Evolutionary conservation across 2,888 invertebrate species (phyloP).

Genomic region (Ormyrus labotus): DNA sequence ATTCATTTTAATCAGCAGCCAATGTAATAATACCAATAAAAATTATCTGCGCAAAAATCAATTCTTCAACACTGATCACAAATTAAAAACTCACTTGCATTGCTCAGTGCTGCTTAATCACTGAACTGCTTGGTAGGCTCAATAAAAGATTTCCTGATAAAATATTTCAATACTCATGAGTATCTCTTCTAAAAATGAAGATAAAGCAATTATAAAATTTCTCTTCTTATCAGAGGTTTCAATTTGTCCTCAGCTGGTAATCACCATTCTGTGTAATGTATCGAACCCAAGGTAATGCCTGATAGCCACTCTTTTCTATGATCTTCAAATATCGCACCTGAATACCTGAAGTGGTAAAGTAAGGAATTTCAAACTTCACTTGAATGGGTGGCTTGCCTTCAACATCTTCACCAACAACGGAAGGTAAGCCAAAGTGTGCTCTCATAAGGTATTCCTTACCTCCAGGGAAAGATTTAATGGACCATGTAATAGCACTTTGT

Average conservation of each 20-base stretch:
- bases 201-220: constrained; percentile 32
- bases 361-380: constrained; percentile 99
- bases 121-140: constrained; percentile 5
- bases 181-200: constrained; percentile 32
- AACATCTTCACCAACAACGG: constrained; percentile 94
- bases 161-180: constrained; percentile 21
- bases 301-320: constrained; percentile 99
- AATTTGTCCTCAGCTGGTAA: constrained; percentile 96
- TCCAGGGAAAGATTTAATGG: constrained; percentile 97
- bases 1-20: constrained; percentile 21
- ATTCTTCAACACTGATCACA: constrained; percentile 27
- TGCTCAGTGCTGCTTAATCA: constrained; percentile 20
- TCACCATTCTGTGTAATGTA: constrained; percentile 99
- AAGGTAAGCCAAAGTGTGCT: constrained; percentile 97
- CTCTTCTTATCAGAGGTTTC: constrained; percentile 20
- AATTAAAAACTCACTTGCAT: constrained; percentile 42
- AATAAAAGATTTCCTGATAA: constrained; percentile 35
- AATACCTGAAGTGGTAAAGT: constrained; percentile 98
- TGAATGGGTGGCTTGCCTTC: constrained; percentile 99
- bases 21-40: constrained; percentile 47
- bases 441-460: constrained; percentile 99
- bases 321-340: constrained; percentile 97
- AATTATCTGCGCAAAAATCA: constrained; percentile 32
- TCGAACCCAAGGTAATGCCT: constrained; percentile 99
- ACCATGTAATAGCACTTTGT: constrained; percentile 97